Percentiles rank a stretch among this genome's conserved stretches.
Conservation (phyloP, 2,888 invertebrate genomes). For the Epistrophe eligans region DNA sequence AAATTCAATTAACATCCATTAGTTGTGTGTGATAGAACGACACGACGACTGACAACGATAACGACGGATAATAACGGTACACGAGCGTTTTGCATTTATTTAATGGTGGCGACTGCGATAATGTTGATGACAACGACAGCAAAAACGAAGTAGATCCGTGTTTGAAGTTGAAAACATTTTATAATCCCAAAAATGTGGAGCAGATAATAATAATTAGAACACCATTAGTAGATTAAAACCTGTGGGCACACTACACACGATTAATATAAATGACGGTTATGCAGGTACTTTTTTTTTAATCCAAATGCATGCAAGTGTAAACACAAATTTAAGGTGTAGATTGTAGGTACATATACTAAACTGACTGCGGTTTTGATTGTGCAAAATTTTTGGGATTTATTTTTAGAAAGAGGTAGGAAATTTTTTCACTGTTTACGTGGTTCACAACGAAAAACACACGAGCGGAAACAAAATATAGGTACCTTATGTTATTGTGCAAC, state of each 20-base stretch:
- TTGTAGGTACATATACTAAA: slow-evolving; percentile 10
- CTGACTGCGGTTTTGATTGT: slow-evolving; percentile 52
- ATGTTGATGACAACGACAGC: slow-evolving; percentile 48
- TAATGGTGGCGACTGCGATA: slow-evolving; percentile 62
- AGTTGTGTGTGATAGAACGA: slow-evolving; percentile 57
- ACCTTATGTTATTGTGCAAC: slow-evolving; percentile 72
- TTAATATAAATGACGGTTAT: slow-evolving; percentile 31
- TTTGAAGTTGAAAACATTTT: slow-evolving; percentile 60
- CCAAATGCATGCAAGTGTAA: slow-evolving; percentile 37
- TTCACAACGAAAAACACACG: slow-evolving; percentile 47
- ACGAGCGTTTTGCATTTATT: slow-evolving; percentile 45
- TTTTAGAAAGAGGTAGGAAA: slow-evolving; percentile 1
- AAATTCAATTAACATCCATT: slow-evolving; percentile 75
- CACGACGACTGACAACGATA: slow-evolving; percentile 26
- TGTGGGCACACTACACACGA: slow-evolving; percentile 42
- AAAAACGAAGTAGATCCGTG: slow-evolving; percentile 55
- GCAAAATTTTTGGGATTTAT: slow-evolving; percentile 31
- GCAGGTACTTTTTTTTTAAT: slow-evolving; percentile 17
- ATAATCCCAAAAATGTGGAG: slow-evolving; percentile 69
- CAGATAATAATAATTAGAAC: slow-evolving; percentile 68
- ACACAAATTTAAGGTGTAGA: slow-evolving; percentile 22
- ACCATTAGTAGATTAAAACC: slow-evolving; percentile 72
- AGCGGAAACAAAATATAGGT: slow-evolving; percentile 61
- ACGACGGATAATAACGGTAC: slow-evolving; percentile 58
- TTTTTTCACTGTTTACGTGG: slow-evolving; percentile 49